These are phyloP conservation scores for Drosophila melanica DNA, from an alignment of 1,140 invertebrate species.

Conservation along the genomic window DNA sequence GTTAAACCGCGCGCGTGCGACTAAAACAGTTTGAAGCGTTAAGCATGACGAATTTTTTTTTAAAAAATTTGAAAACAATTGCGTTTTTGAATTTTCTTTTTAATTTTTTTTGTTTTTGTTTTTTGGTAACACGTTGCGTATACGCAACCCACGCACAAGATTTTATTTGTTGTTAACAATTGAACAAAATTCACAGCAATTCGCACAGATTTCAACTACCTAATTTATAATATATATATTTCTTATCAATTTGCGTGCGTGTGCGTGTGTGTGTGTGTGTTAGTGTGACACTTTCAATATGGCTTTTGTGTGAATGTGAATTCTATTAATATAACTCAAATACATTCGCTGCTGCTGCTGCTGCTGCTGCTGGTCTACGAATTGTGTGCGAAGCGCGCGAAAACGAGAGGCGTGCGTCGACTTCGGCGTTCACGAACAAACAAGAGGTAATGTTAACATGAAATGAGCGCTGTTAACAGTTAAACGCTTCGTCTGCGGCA, in stretches of 20 bases:
- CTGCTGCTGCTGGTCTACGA: conserved; percentile 25
- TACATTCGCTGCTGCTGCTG: conserved; percentile 32
- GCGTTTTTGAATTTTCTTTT: conserved; percentile 11
- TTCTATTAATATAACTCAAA: conserved; percentile 53
- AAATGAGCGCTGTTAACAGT: conserved; percentile 36
- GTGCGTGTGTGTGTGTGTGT: conserved; percentile 13
- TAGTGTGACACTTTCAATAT: conserved; percentile 17
- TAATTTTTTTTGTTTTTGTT: neutral
- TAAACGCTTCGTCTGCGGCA: conserved; percentile 15
- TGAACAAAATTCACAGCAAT: conserved; percentile 22
- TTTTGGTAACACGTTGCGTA: conserved; percentile 29
- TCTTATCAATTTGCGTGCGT: conserved; percentile 35
- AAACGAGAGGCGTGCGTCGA: conserved; percentile 69
- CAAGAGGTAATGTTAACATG: conserved; percentile 39
- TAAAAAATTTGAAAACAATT: too few relatives aligned
- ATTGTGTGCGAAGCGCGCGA: conserved; percentile 66
- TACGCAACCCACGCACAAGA: conserved; percentile 19
- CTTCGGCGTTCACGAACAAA: conserved; percentile 68
- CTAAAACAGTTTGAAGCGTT: conserved; percentile 16
- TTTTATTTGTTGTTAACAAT: conserved; percentile 2
- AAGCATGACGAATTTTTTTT: conserved; percentile 22
- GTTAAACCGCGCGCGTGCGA: conserved; percentile 31
- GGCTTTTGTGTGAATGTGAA: conserved; percentile 27
- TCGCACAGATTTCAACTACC: conserved; percentile 17
- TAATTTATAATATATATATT: conserved; percentile 16